Evolutionary conservation across 2,797 vertebrate genomes (phyloP), one percentile per base, ranked within the genome.

Genomic region (Knipowitschia caucasica): DNA sequence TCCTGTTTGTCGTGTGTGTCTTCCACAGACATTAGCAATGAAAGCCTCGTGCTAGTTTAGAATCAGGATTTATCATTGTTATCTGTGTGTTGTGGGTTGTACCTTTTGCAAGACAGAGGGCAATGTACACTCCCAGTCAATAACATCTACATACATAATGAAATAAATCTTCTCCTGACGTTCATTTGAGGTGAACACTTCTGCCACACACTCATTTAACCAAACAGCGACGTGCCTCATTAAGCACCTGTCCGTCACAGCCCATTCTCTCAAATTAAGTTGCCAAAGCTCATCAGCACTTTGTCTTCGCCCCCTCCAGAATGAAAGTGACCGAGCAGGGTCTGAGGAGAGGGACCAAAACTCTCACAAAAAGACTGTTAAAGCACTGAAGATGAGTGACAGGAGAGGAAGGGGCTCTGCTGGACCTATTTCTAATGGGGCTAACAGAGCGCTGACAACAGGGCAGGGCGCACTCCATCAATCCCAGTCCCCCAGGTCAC

Each of bases 381-480:
- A 14, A 44, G 36, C 18, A 24, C 43, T 44, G 15, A 46, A 18
- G 44, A 30, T 46, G 9, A 46, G 9, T 57, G 30, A 35, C 36
- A 47, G 69, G 14, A 31, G 35, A 23, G 20, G 42, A 34, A 51
- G 56, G 45, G 52, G 67, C 42, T 62, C 62, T 54, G 43, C 24
- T 9, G 69, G 75, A 77, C 68, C 73, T 67, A 59, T 64, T 79
- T 69, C 64, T 78, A 80, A 82, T 78, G 73, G 80, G 64, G 67
- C 74, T 73, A 77, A 83, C 59, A 75, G 68, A 59, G 72, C n/a
- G 40, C 59, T 81, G 75, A 82, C 80, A 77, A 67, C 33, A 17
- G 76, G 71, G 59, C 69, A 74, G 61, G 73, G 59, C 64, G 62
- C 69, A 78, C 57, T 68, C 67, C 76, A 82, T 87, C 82, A 80